phyloP scores from a whole-genome alignment of 2,797 vertebrate species.

The Pampus argenteus region DNA sequence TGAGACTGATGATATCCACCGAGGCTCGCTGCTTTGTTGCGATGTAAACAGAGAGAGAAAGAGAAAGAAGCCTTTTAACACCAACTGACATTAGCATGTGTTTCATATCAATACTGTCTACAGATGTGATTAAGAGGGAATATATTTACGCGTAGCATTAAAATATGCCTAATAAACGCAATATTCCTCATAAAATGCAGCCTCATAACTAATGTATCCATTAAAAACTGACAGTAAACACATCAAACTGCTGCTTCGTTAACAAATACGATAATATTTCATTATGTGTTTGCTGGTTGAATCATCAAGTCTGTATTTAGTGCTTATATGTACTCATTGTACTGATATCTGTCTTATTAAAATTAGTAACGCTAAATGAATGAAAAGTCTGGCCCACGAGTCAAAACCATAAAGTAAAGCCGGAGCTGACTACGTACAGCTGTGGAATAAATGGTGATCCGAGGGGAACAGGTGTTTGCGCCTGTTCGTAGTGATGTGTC shows the following conservation, averaged over 20 bases:
- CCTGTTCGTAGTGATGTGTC: too few relatives aligned
- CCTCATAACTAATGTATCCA: neutral
- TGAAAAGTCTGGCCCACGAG: neutral
- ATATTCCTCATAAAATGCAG: neutral
- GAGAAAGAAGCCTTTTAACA: constrained; percentile 52
- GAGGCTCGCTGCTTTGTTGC: constrained; percentile 42
- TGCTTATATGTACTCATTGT: neutral
- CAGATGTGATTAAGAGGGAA: constrained; percentile 36
- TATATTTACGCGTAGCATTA: constrained; percentile 26
- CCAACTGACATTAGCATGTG: constrained; percentile 47
- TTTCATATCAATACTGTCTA: constrained; percentile 30
- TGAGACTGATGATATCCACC: constrained; percentile 39
- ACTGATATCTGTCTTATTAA: too few relatives aligned
- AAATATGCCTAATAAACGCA: constrained; percentile 37
- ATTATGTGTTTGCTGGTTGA: neutral
- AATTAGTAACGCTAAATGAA: neutral
- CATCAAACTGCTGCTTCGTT: neutral
- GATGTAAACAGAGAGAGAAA: constrained; percentile 56
- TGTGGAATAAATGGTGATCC: neutral
- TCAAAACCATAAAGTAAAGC: neutral
- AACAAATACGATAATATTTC: neutral
- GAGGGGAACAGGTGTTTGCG: neutral
- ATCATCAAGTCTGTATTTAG: neutral
- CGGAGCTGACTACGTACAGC: too few relatives aligned
- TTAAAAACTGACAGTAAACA: neutral